These are phyloP conservation scores for Peromyscus nudipes DNA, from an alignment of 2,797 vertebrate genomes.

Conservation along the genomic window DNA sequence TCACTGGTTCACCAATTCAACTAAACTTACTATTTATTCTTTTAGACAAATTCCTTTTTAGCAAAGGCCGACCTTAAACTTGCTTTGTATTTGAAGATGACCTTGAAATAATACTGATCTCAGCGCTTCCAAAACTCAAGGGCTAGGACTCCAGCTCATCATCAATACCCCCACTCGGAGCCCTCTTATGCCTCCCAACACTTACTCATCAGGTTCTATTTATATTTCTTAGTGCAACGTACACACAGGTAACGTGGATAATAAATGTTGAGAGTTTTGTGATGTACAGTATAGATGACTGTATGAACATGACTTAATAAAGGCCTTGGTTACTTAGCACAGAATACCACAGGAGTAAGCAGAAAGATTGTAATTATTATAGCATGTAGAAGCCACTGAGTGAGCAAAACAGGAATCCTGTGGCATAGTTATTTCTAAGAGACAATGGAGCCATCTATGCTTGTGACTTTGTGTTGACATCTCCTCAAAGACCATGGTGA, in stretches of 20 bases:
- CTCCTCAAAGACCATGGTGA: not conserved
- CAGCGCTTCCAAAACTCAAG: too few relatives aligned
- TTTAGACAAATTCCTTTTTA: not conserved
- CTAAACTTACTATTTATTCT: not conserved
- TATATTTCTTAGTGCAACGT: not conserved
- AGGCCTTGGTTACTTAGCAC: fast-evolving
- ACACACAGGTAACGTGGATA: not conserved
- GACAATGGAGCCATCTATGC: not conserved
- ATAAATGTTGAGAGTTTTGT: not conserved
- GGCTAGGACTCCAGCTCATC: not conserved
- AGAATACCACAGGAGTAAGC: not conserved
- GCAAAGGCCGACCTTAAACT: not conserved
- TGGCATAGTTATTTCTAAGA: not conserved
- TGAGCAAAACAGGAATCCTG: not conserved
- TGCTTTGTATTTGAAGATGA: not conserved
- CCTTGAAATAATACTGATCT: not conserved
- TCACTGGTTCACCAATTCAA: not conserved
- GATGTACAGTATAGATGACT: not conserved
- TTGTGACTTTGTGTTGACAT: not conserved
- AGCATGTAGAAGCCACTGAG: not conserved
- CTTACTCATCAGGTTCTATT: not conserved
- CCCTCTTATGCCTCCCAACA: not conserved
- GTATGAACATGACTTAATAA: not conserved
- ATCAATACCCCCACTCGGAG: not conserved
- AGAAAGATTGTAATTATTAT: not conserved